Base-by-base conservation (phyloP, 2,888 invertebrate genomes). In the Eristalis intricaria region DNA sequence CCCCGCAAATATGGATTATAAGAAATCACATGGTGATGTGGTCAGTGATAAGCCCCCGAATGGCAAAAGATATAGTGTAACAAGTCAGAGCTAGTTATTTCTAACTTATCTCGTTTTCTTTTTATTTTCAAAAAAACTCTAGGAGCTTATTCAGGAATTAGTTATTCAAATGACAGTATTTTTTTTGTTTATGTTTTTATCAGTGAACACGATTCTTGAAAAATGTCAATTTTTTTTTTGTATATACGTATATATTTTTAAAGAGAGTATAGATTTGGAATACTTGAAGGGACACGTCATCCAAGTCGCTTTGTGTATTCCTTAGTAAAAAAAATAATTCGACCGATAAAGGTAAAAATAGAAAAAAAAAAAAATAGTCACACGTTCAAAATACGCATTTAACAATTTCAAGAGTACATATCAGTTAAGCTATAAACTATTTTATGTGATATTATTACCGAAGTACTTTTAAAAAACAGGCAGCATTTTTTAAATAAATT, bases 211-310 rank as follows among this genome's bases (percentile, higher is more conserved):
- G n/a, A 19, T 50, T 50, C 19, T 38, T 38, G 38, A 58, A 43
- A 50, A 32, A 8, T 23, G 43, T 63, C 43, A 50, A 61, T 2
- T 60, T n/a, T n/a, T 50, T 73, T 80, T 50, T 73, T 80, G 50
- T 63, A 71, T 32, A 60, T 56, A 73, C 19, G 23, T 29, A 35
- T 22, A 29, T 50, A 15, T 63, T 68, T 81, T 85, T 76, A 56
- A 75, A 84, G 87, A 87, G 87, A 87, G 87, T 84, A 87, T 87
- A 84, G 87, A 87, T 87, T 87, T 79, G 79, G 87, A 70, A 64
- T 84, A 87, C 84, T 84, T 50, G 19, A 50, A 50, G 50, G 50
- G 50, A 50, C 50, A 19, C 19, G 50, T 50, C 19, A 50, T 50
- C 50, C 50, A 50, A 50, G 50, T 50, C 50, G 19, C 50, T 50